Base-by-base conservation (phyloP, 1,140 invertebrate genomes). In the Meloidogyne chitwoodi region DNA sequence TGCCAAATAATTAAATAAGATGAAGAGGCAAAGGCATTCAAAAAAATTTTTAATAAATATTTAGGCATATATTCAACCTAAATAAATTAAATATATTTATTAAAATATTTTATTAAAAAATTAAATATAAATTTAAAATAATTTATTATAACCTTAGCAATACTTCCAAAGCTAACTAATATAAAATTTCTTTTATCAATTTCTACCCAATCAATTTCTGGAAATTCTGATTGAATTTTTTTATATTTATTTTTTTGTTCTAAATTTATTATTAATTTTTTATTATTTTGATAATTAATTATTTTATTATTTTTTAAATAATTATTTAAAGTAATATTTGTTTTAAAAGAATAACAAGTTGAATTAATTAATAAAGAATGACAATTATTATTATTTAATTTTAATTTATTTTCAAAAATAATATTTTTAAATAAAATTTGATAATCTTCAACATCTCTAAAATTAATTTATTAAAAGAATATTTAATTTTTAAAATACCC, bases 111-210 rank as follows among this genome's bases (percentile, higher is more conserved):
- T n/a, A n/a, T n/a, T 41, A 26, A 11, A 27, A 12, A 27, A 72
- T n/a, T 75, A 10, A 77, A 75, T n/a, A n/a, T n/a, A n/a, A n/a
- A n/a, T n/a, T n/a, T n/a, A n/a, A n/a, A n/a, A n/a, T n/a, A 22
- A 11, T 24, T 27, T 29, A n/a, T 41, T 16, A 66, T 34, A 19
- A 84, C 80, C 63, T 85, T 76, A 6, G 83, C 85, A 11, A 84
- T 81, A 75, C 83, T 84, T 62, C 83, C 83, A 74, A 84, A 84
- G 26, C 79, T 84, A 26, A 87, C 83, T 26, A 85, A 38, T 1
- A 85, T 63, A 68, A 85, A 85, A 11, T 34, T 65, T 8, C 75
- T 56, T 16, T 41, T 27, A n/a, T 85, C 82, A 2, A 87, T 48
- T 56, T 65, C 19, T 26, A 62, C 68, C 77, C 79, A 87, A 77